A percentile compares a stretch with the other conserved stretches of the same genome.
Evolutionary conservation across 1,140 invertebrate genomes (phyloP).

Genomic region (Drosophila bipectinata): DNA sequence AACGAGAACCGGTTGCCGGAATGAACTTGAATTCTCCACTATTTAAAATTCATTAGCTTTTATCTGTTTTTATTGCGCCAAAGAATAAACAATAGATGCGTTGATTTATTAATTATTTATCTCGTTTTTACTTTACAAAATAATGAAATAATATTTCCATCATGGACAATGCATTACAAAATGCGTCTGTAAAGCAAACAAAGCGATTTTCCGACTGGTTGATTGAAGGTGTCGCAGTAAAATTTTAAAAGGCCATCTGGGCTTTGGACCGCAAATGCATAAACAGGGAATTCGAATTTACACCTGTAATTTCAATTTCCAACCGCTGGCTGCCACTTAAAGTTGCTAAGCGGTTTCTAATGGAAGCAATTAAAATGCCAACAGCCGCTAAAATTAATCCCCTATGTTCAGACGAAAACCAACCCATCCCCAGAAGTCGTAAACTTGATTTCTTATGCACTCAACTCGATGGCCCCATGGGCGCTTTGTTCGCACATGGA

Average conservation of each 20-base stretch:
- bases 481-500: constrained; percentile 57
- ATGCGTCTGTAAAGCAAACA: constrained; percentile 19
- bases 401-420: background rate
- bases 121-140: constrained; percentile 57
- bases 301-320: constrained; percentile 48
- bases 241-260: constrained; percentile 11
- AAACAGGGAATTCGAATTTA: constrained; percentile 39
- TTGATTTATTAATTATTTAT: constrained; percentile 76
- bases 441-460: constrained; percentile 56
- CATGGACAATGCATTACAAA: constrained; percentile 16
- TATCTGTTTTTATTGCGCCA: constrained; percentile 70
- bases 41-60: constrained; percentile 79
- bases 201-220: constrained; percentile 31
- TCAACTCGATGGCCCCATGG: constrained; percentile 26
- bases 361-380: constrained; percentile 65
- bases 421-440: constrained; percentile 37
- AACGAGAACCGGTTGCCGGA: constrained; percentile 61
- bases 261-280: constrained; percentile 8
- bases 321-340: constrained; percentile 28
- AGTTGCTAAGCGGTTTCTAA: constrained; percentile 72
- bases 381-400: constrained; percentile 16
- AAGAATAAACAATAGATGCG: constrained; percentile 64
- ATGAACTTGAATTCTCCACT: constrained; percentile 74
- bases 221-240: constrained; percentile 42
- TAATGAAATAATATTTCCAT: constrained; percentile 39